Evolutionary conservation across 2,797 vertebrate species (phyloP).

Genomic region (Furcifer pardalis): DNA sequence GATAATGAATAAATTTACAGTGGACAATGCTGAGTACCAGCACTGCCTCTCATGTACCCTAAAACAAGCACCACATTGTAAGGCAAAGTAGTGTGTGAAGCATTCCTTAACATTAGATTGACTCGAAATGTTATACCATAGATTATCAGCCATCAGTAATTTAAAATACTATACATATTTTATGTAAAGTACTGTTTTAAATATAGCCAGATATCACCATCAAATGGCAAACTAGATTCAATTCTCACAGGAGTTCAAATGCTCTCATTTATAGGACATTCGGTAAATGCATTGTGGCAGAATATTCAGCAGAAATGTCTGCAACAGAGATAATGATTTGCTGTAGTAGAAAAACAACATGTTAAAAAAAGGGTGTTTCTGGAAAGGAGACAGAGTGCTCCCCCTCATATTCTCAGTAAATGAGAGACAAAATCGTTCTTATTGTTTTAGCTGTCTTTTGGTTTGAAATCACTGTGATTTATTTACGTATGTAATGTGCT

Average conservation of each 20-base stretch:
- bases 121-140: not conserved
- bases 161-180: not conserved
- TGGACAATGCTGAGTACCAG: not conserved
- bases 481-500: not conserved
- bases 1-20: not conserved
- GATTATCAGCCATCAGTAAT: not conserved
- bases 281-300: not conserved
- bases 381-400: not conserved
- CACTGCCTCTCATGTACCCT: not conserved
- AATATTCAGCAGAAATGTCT: not conserved
- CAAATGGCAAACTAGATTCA: not conserved
- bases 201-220: not conserved
- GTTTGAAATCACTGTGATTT: constrained; percentile 3
- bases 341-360: not conserved
- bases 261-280: not conserved
- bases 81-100: not conserved
- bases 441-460: not conserved
- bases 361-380: not conserved
- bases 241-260: not conserved
- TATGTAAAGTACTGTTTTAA: not conserved
- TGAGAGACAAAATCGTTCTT: not conserved
- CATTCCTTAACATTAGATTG: not conserved
- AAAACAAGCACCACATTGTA: not conserved
- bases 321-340: not conserved
- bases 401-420: not conserved